Evolutionary conservation across 2,113 vertebrate genomes (phyloP).

Genomic region (Phyllostomus hastatus): DNA sequence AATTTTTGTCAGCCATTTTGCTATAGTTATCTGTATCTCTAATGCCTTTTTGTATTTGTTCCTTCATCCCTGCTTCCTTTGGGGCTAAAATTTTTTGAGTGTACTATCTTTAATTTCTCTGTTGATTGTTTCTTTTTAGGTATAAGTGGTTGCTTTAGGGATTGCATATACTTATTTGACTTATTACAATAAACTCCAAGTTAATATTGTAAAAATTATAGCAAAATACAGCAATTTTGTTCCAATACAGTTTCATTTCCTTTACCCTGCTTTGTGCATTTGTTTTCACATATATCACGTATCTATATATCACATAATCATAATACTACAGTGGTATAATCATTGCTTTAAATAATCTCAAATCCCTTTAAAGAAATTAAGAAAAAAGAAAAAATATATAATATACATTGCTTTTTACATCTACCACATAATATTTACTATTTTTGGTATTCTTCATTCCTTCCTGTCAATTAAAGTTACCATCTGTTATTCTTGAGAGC

Average conservation of each 20-base stretch:
- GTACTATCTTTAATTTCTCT: neutral
- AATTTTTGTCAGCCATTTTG: neutral
- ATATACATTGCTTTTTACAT: neutral
- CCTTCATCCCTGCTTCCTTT: neutral
- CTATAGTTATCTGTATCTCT: neutral
- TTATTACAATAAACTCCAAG: neutral
- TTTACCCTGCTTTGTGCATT: neutral
- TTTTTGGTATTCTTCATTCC: neutral
- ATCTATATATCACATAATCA: neutral
- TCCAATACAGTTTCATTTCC: neutral
- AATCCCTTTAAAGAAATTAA: neutral
- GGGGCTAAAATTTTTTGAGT: neutral
- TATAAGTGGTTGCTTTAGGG: neutral
- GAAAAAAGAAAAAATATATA: neutral
- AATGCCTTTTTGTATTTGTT: neutral
- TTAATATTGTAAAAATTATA: neutral
- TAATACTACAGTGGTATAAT: neutral
- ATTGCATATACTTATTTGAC: neutral
- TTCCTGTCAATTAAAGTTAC: neutral
- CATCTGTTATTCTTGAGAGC: neutral
- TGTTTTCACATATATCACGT: neutral
- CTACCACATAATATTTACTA: neutral
- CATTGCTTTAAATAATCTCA: slow-evolving; percentile 27
- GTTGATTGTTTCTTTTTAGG: neutral
- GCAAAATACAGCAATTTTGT: neutral